These are phyloP conservation scores for Marisa cornuarietis DNA, from an alignment of 1,140 invertebrate species.

Conservation along the genomic window DNA sequence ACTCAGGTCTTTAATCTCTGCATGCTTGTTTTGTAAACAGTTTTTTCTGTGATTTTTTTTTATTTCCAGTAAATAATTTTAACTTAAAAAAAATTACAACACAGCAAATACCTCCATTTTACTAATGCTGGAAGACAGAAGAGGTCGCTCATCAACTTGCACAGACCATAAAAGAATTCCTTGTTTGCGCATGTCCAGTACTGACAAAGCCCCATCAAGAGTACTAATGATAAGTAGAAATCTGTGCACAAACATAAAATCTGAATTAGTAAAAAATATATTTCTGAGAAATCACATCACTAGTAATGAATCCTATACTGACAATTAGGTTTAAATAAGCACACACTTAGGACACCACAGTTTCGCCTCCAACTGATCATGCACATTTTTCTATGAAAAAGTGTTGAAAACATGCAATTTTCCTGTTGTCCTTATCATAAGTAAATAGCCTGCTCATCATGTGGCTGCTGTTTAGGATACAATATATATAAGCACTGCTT, in stretches of 20 bases:
- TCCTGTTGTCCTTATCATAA: too few species aligned
- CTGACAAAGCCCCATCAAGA: conserved; percentile 84
- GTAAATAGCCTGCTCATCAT: too few species aligned
- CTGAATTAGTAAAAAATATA: too few species aligned
- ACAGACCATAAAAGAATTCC: conserved; percentile 81
- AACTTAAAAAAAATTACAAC: not conserved
- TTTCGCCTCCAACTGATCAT: too few species aligned
- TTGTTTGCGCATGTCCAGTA: conserved; percentile 75
- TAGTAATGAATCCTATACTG: too few species aligned
- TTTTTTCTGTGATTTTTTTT: not conserved
- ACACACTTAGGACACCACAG: too few species aligned
- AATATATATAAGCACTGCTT: too few species aligned
- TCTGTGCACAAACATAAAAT: conserved; percentile 33
- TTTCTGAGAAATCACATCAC: too few species aligned
- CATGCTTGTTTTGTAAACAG: not conserved
- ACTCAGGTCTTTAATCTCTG: not conserved
- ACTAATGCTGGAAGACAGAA: conserved; percentile 86
- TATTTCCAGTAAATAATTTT: not conserved
- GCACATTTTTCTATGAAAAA: too few species aligned
- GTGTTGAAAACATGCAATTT: too few species aligned
- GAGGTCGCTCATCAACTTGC: conserved; percentile 76
- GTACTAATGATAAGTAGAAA: conserved; percentile 83
- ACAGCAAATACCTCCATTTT: conserved; percentile 75
- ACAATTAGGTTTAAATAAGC: too few species aligned
- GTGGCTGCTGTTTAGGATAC: too few species aligned